Percentiles rank a stretch among this genome's conserved stretches.
phyloP scores from a whole-genome alignment of 35 echinoderm and acorn worm genomes.

The Apostichopus japonicus region DNA sequence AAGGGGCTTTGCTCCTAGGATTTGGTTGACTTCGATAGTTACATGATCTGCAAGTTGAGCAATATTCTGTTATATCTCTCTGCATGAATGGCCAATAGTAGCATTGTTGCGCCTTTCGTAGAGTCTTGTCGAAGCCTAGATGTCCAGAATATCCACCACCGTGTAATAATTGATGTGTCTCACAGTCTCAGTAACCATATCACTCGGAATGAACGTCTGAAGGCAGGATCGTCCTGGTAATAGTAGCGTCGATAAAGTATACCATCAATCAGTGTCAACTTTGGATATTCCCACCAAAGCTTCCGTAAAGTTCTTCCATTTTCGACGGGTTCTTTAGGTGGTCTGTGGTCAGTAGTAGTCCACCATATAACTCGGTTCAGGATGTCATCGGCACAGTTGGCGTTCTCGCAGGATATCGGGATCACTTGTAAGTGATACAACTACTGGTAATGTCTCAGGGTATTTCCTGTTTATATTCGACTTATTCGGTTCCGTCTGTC shows the following conservation, averaged over 20 bases:
- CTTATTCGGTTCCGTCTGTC: background rate
- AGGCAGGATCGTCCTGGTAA: background rate
- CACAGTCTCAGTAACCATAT: no score
- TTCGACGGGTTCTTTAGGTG: background rate
- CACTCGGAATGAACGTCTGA: background rate
- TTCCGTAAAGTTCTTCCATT: background rate
- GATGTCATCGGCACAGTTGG: no score
- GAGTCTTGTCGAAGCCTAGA: slow-evolving; percentile 11
- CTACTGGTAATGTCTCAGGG: no score
- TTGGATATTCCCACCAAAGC: slow-evolving; percentile 35
- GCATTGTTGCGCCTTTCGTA: background rate
- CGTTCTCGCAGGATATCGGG: no score
- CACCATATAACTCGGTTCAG: no score
- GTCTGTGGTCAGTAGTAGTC: no score
- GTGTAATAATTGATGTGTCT: no score
- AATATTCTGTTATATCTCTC: background rate
- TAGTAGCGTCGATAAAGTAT: background rate
- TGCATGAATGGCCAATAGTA: slow-evolving; percentile 25
- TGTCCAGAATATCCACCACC: background rate
- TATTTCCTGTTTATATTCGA: no score
- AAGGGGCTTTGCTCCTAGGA: background rate
- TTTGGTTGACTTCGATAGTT: background rate
- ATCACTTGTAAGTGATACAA: no score
- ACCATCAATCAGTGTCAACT: background rate
- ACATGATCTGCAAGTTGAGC: background rate